Conservation (phyloP, 2,113 vertebrate species). For the Naja naja region DNA sequence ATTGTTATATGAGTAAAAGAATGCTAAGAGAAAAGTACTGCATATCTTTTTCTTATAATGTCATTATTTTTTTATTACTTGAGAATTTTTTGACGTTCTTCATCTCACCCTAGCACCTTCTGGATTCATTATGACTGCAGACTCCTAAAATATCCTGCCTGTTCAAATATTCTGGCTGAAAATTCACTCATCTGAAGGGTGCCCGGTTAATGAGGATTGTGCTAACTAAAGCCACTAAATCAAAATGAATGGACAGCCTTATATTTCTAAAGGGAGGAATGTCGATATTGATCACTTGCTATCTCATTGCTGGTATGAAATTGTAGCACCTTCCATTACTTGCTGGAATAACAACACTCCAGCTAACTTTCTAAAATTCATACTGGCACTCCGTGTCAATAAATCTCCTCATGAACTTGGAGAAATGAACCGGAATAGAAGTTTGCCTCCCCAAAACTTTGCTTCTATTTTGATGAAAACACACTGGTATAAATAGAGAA, state of each 20-base stretch:
- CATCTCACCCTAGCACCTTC: neutral
- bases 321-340: neutral
- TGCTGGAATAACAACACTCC: neutral
- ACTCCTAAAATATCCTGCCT: neutral
- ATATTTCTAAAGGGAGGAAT: neutral
- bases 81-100: neutral
- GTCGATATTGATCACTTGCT: accelerated
- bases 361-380: neutral
- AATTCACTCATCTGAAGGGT: neutral
- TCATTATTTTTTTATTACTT: neutral
- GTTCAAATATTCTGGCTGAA: neutral
- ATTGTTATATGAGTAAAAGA: neutral
- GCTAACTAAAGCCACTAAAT: neutral
- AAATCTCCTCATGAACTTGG: neutral
- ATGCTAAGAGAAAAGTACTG: neutral
- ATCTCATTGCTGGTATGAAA: neutral
- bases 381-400: neutral
- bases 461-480: constrained; percentile 11
- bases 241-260: neutral
- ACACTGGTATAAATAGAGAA: constrained; percentile 14
- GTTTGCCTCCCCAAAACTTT: neutral
- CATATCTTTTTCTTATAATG: neutral
- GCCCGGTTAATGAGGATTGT: neutral
- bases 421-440: neutral
- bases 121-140: neutral